A percentile compares a stretch with the other conserved stretches of the same genome.
phyloP scores from a whole-genome alignment of 2,113 vertebrate species.

The Chaetorhynchus papuensis region DNA sequence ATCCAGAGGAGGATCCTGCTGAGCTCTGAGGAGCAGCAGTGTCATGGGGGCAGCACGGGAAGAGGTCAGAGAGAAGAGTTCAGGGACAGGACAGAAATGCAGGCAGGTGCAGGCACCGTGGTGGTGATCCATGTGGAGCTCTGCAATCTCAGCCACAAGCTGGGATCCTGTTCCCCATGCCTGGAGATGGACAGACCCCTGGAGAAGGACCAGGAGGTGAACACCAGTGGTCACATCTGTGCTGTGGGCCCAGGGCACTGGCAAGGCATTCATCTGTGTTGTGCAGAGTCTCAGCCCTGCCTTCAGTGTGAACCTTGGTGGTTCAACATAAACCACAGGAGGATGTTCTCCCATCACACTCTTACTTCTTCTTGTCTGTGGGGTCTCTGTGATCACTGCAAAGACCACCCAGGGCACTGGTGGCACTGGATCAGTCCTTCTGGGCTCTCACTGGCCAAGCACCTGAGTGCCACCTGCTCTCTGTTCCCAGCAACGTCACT shows the following conservation, averaged over 20 bases:
- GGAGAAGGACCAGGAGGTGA: background rate
- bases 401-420: background rate
- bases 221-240: fast-evolving
- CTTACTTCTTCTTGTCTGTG: background rate
- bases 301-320: background rate
- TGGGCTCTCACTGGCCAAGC: background rate
- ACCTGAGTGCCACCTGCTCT: background rate
- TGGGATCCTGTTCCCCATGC: background rate
- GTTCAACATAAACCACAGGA: background rate
- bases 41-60: background rate
- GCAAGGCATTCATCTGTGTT: background rate
- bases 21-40: background rate
- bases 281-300: background rate
- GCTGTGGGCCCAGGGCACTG: background rate
- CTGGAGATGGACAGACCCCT: background rate
- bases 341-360: background rate
- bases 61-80: background rate
- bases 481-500: background rate
- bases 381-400: background rate
- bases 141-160: background rate
- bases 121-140: fast-evolving
- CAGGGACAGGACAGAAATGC: background rate
- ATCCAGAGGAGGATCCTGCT: background rate
- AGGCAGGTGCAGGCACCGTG: fast-evolving
- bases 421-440: background rate